These are phyloP conservation scores for Nemotelus pantherinus DNA, from an alignment of 2,888 invertebrate species.

Conservation along the genomic window DNA sequence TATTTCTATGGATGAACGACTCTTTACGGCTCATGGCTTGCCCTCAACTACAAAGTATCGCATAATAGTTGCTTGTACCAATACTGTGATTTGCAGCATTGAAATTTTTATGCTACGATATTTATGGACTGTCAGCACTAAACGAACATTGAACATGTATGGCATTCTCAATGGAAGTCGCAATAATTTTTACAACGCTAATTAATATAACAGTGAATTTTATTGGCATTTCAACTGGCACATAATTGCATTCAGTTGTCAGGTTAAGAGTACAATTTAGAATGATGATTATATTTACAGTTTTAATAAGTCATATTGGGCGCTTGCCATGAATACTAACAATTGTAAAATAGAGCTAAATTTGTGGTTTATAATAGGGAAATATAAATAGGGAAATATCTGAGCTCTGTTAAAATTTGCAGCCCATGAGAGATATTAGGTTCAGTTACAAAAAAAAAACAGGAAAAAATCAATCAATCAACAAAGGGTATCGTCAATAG, in stretches of 20 bases:
- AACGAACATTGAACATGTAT: constrained; percentile 25
- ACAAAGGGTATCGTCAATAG: too few species aligned
- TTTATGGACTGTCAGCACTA: constrained; percentile 35
- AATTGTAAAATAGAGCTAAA: too few species aligned
- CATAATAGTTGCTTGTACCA: not conserved
- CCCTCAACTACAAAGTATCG: constrained; percentile 24
- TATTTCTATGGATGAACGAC: constrained; percentile 27
- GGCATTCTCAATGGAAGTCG: constrained; percentile 22
- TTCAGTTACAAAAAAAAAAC: too few species aligned
- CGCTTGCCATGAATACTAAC: too few species aligned
- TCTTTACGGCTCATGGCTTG: constrained; percentile 28
- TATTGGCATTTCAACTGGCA: constrained; percentile 20
- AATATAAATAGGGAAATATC: too few species aligned
- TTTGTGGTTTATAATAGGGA: too few species aligned
- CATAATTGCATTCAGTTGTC: not conserved
- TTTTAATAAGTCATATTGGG: too few species aligned
- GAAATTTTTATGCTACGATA: constrained; percentile 30
- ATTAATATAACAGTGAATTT: constrained; percentile 29
- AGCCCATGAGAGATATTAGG: too few species aligned
- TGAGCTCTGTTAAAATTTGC: too few species aligned
- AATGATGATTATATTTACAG: too few species aligned
- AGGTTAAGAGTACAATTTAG: not conserved
- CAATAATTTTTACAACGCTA: constrained; percentile 28
- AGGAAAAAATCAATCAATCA: too few species aligned
- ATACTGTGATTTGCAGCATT: constrained; percentile 40